Conservation (phyloP, 2,888 invertebrate species). For the Hipparchia sbordonii region DNA sequence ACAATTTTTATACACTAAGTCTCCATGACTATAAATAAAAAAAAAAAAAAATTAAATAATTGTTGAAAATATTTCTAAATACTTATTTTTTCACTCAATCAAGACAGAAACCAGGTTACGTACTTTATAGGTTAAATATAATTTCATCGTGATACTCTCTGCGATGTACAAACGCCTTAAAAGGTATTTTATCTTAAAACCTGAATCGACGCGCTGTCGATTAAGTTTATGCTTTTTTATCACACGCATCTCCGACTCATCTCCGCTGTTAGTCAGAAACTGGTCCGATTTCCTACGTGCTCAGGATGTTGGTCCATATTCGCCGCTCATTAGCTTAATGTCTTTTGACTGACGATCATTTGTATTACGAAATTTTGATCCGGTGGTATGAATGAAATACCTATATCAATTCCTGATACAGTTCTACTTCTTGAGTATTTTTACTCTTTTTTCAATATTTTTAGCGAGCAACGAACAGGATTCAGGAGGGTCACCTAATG, state of each 20-base stretch:
- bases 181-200: constrained; percentile 18
- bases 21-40: too few species aligned
- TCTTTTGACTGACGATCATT: constrained; percentile 54
- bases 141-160: constrained; percentile 5
- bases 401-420: constrained; percentile 19
- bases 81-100: neutral
- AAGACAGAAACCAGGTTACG: neutral
- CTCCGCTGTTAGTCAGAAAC: constrained; percentile 74
- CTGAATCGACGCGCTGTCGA: constrained; percentile 13
- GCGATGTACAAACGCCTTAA: constrained; percentile 15
- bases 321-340: constrained; percentile 73
- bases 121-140: neutral
- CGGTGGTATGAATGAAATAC: constrained; percentile 40
- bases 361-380: constrained; percentile 63
- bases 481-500: too few species aligned
- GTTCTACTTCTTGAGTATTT: neutral
- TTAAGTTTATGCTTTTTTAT: constrained; percentile 24
- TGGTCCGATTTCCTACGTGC: constrained; percentile 71
- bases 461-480: too few species aligned
- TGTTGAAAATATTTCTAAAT: too few species aligned
- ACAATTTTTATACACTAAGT: too few species aligned
- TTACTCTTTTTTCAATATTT: constrained; percentile 2
- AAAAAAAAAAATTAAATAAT: too few species aligned
- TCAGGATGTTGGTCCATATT: constrained; percentile 79
- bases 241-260: constrained; percentile 54